Percentiles rank a stretch among this genome's conserved stretches.
phyloP scores from a whole-genome alignment of 2,888 invertebrate genomes.

The Hydropsyche betteni region DNA sequence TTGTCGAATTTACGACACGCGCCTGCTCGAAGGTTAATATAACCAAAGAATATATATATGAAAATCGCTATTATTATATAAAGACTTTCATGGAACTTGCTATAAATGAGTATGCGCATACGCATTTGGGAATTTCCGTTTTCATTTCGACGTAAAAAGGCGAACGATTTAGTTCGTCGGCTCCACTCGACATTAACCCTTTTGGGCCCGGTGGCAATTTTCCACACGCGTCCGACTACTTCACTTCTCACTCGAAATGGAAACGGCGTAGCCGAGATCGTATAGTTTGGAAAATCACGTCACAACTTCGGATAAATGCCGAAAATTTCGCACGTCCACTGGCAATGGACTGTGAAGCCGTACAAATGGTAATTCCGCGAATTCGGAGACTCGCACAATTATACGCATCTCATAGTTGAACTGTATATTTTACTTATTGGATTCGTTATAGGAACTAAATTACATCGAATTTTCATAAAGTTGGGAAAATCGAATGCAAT shows the following conservation, averaged over 20 bases:
- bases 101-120: background rate
- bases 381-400: background rate
- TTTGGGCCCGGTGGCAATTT: slow-evolving; percentile 5
- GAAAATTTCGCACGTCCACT: slow-evolving; percentile 23
- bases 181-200: background rate
- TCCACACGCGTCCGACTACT: slow-evolving; percentile 3
- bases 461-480: no score
- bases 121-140: background rate
- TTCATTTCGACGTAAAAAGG: no score
- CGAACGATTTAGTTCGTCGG: background rate
- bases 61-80: no score
- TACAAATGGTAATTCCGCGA: slow-evolving; percentile 20
- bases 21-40: no score
- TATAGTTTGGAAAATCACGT: slow-evolving; percentile 14
- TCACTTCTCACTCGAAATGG: slow-evolving; percentile 5
- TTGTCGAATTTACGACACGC: no score
- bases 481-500: slow-evolving; percentile 20
- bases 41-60: no score
- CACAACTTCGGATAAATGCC: slow-evolving; percentile 25
- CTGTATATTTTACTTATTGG: background rate
- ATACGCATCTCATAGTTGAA: background rate
- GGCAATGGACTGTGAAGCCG: slow-evolving; percentile 25
- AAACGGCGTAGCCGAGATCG: background rate
- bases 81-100: no score
- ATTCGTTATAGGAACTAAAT: background rate